phyloP scores from a whole-genome alignment of 2,113 vertebrate species.

The Chaetops frenatus region DNA sequence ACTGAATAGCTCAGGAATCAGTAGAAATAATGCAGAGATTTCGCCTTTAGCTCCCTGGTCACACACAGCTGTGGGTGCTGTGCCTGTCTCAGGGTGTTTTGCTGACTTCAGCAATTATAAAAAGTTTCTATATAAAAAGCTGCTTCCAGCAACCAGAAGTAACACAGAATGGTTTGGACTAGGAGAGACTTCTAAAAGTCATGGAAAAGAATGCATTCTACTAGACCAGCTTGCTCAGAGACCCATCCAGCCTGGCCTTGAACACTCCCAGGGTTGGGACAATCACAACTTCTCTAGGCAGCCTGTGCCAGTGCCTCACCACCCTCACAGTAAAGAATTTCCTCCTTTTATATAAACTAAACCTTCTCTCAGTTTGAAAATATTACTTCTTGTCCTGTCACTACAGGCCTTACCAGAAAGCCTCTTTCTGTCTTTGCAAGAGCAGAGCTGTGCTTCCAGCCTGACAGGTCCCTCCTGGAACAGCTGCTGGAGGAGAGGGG shows the following conservation, averaged over 20 bases:
- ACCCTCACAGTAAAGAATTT: background rate
- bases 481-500: background rate
- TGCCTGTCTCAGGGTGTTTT: background rate
- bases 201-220: background rate
- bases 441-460: accelerated
- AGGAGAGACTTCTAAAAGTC: background rate
- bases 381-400: background rate
- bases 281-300: background rate
- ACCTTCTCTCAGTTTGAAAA: background rate
- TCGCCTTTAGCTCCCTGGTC: background rate
- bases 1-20: background rate
- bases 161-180: background rate
- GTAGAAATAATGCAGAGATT: background rate
- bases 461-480: background rate
- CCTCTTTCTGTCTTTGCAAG: background rate
- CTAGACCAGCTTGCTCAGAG: background rate
- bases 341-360: background rate
- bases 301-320: background rate
- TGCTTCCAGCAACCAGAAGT: background rate
- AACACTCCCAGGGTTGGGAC: background rate
- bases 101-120: background rate
- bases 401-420: background rate
- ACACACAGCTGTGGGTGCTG: background rate
- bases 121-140: background rate
- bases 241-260: background rate